phyloP scores from a whole-genome alignment of 2,888 invertebrate species.

The Isotomurus palustris region DNA sequence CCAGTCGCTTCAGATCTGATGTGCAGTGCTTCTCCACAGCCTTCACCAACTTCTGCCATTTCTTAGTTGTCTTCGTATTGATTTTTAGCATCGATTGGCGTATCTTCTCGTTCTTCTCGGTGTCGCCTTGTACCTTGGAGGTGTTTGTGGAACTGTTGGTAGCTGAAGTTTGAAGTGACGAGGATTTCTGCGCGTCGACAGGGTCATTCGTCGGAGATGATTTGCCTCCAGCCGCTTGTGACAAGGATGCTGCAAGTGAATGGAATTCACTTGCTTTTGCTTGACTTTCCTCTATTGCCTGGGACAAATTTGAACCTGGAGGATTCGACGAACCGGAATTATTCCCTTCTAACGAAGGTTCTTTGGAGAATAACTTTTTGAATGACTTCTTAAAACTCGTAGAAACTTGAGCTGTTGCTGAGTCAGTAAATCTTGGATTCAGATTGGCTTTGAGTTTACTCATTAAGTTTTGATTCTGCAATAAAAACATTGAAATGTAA shows the following conservation, averaged over 20 bases:
- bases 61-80: constrained; percentile 18
- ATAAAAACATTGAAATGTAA: neutral
- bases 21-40: constrained; percentile 18
- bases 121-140: constrained; percentile 8
- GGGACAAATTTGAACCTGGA: neutral
- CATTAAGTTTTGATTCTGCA: constrained; percentile 29
- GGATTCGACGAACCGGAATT: constrained; percentile 1
- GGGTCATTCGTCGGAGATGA: neutral
- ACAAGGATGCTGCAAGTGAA: constrained; percentile 16
- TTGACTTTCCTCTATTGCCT: constrained; percentile 10
- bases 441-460: constrained; percentile 31
- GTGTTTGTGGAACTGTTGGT: neutral
- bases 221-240: neutral
- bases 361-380: constrained; percentile 24
- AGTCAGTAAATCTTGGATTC: constrained; percentile 26
- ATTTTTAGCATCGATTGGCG: constrained; percentile 19
- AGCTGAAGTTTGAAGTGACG: neutral
- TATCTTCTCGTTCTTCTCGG: constrained; percentile 26
- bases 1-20: constrained; percentile 11
- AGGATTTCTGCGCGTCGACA: neutral
- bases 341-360: constrained; percentile 3
- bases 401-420: constrained; percentile 27
- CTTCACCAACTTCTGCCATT: constrained; percentile 25
- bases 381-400: constrained; percentile 23
- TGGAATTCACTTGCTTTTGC: constrained; percentile 19